A percentile compares a stretch with the other conserved stretches of the same genome.
phyloP scores from a whole-genome alignment of 1,140 invertebrate genomes.

The Drosophila insularis region DNA sequence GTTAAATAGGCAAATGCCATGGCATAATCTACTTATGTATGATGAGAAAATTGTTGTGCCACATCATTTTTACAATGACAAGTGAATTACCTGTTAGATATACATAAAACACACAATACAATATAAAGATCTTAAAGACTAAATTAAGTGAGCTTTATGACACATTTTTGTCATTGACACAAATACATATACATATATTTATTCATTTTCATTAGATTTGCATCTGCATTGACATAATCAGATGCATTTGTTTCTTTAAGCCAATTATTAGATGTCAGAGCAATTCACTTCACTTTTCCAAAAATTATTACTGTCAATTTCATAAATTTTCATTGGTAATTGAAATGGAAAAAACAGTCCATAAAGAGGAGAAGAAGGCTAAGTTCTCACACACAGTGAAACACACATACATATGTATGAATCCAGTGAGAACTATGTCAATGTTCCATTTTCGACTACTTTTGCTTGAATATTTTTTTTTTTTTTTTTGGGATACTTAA shows the following conservation, averaged over 20 bases:
- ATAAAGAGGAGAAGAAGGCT: too few relatives aligned
- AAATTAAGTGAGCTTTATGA: not conserved
- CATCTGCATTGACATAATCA: too few relatives aligned
- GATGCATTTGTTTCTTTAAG: too few relatives aligned
- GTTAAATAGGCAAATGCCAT: slow-evolving; percentile 3
- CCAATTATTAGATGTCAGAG: too few relatives aligned
- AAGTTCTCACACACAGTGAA: not conserved
- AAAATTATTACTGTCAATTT: slow-evolving; percentile 6
- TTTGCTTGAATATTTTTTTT: too few relatives aligned
- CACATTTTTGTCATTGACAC: too few relatives aligned
- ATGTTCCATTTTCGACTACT: slow-evolving; percentile 39
- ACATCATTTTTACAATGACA: not conserved
- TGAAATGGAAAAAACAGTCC: not conserved
- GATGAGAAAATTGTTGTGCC: not conserved
- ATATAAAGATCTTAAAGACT: not conserved
- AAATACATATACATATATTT: too few relatives aligned
- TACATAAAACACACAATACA: not conserved
- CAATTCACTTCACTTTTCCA: not conserved
- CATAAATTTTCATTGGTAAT: slow-evolving; percentile 1
- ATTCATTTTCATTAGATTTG: too few relatives aligned
- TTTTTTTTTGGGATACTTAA: slow-evolving; percentile 40
- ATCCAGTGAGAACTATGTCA: slow-evolving; percentile 71
- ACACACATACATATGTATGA: slow-evolving; percentile 24
- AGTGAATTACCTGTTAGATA: not conserved
- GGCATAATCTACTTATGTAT: not conserved